phyloP scores from a whole-genome alignment of 2,797 vertebrate genomes.

The Chanos chanos region DNA sequence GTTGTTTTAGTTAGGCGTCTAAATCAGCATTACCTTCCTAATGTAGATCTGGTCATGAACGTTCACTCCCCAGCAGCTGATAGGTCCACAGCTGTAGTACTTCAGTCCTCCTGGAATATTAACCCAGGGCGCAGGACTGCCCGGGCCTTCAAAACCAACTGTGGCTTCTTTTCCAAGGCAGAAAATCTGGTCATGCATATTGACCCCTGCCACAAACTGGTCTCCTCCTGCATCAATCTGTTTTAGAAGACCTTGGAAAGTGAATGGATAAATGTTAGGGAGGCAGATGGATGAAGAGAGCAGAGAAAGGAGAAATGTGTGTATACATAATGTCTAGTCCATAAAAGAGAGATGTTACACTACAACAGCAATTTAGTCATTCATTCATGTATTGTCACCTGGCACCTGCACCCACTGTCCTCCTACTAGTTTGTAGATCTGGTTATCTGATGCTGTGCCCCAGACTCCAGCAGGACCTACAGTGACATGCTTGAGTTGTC shows the following conservation, averaged over 20 bases:
- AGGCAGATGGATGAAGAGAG: too few species aligned
- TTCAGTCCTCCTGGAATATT: fast-evolving
- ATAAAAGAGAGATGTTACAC: background rate
- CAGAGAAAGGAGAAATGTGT: background rate
- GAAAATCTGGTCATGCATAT: fast-evolving
- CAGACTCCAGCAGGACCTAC: constrained; percentile 40
- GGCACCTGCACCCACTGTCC: background rate
- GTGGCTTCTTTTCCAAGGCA: constrained; percentile 20
- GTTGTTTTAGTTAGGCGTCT: too few species aligned
- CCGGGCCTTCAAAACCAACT: background rate
- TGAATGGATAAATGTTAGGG: too few species aligned
- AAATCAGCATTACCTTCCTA: constrained; percentile 17
- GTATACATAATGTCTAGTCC: background rate
- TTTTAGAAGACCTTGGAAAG: constrained; percentile 22
- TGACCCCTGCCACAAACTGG: constrained; percentile 28
- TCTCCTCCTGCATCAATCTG: constrained; percentile 53
- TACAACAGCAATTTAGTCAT: background rate
- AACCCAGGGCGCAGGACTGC: background rate
- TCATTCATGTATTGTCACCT: constrained; percentile 14
- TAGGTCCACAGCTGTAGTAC: constrained; percentile 45
- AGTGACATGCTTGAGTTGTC: constrained; percentile 21
- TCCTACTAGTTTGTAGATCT: constrained; percentile 18
- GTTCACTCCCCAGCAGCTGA: constrained; percentile 50
- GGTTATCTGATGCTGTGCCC: background rate
- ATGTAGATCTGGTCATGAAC: background rate